A percentile compares a stretch with the other conserved stretches of the same genome.
phyloP scores from a whole-genome alignment of 2,113 vertebrate genomes.

The Atractosteus spatula region DNA sequence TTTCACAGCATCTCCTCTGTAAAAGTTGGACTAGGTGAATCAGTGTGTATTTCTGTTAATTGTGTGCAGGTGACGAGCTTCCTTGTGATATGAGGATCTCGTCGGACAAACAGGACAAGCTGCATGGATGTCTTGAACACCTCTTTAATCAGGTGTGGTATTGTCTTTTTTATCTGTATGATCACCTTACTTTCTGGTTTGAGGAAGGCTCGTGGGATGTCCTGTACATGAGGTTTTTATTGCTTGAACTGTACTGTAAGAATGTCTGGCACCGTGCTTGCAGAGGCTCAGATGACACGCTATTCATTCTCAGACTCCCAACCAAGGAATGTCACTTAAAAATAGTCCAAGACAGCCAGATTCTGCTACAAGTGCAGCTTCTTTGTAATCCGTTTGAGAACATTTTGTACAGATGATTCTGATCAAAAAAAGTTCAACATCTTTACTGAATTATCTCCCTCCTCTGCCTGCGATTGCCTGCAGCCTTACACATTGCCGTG shows the following conservation, averaged over 20 bases:
- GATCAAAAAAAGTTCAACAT: slow-evolving; percentile 39
- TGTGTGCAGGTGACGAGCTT: slow-evolving; percentile 82
- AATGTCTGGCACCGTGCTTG: background rate
- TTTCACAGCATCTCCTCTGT: too few relatives aligned
- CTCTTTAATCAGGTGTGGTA: slow-evolving; percentile 90
- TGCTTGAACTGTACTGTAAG: too few relatives aligned
- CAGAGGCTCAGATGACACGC: background rate
- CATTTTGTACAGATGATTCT: slow-evolving; percentile 33
- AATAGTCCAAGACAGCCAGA: background rate
- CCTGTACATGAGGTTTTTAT: too few relatives aligned
- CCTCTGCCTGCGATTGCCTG: background rate
- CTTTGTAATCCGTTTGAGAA: background rate
- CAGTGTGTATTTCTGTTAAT: background rate
- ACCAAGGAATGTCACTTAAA: background rate
- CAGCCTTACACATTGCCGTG: background rate
- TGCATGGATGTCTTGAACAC: slow-evolving; percentile 94
- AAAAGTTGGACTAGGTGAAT: too few relatives aligned
- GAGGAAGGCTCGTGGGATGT: too few relatives aligned
- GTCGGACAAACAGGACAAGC: slow-evolving; percentile 94
- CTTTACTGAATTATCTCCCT: slow-evolving; percentile 41
- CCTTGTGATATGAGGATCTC: slow-evolving; percentile 96
- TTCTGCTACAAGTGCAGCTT: too few relatives aligned
- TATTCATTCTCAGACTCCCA: background rate
- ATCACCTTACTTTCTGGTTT: too few relatives aligned
- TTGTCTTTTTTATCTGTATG: background rate